Conservation (phyloP, 2,113 vertebrate species). For the Hyperopisus bebe region DNA sequence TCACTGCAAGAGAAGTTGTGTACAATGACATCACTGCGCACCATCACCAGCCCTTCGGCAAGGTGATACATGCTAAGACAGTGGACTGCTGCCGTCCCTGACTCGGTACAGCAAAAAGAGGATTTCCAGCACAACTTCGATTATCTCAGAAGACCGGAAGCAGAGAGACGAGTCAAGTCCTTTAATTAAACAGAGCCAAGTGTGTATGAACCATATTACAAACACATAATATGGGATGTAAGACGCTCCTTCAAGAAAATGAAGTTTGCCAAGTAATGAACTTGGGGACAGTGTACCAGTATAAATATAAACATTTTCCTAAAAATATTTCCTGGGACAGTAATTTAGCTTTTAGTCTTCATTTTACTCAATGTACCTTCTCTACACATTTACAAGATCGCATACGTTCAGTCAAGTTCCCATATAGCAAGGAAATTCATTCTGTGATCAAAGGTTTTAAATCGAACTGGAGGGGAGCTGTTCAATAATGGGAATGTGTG, state of each 20-base stretch:
- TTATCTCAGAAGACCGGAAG: background rate
- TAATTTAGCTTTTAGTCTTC: background rate
- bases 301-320: conserved; percentile 12
- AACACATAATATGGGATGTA: background rate
- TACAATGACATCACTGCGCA: background rate
- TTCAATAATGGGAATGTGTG: background rate
- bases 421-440: background rate
- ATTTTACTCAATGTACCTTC: background rate
- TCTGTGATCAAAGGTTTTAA: background rate
- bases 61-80: background rate
- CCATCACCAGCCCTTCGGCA: background rate
- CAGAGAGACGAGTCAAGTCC: background rate
- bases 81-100: background rate
- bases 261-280: background rate
- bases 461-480: background rate
- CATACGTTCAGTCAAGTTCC: background rate
- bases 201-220: background rate
- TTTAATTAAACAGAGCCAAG: background rate
- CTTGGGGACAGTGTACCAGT: background rate
- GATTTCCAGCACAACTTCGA: background rate
- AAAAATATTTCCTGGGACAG: conserved; percentile 15
- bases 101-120: background rate
- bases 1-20: conserved; percentile 1
- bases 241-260: background rate
- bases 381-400: background rate